These are phyloP conservation scores for Drosophila limbata DNA, from an alignment of 2,888 invertebrate species.

Conservation along the genomic window DNA sequence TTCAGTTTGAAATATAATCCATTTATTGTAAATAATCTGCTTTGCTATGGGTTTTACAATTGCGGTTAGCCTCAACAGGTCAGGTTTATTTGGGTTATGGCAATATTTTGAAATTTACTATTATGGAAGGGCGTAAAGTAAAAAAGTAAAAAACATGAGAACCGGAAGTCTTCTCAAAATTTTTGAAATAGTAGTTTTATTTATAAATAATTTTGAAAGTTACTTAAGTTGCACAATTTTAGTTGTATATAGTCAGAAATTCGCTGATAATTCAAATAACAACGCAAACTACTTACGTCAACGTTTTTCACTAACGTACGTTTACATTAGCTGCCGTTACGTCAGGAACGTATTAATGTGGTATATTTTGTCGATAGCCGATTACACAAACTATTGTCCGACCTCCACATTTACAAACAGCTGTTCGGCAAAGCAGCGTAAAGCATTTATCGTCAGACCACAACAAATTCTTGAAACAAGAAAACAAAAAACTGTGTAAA, in stretches of 20 bases:
- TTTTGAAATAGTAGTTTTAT: neutral
- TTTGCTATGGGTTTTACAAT: neutral
- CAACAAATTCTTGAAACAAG: slow-evolving; percentile 49
- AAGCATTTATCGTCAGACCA: slow-evolving; percentile 46
- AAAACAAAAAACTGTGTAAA: slow-evolving; percentile 35
- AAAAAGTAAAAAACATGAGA: neutral
- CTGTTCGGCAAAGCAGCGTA: slow-evolving; percentile 45
- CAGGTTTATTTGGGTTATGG: slow-evolving; percentile 21
- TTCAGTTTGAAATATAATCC: slow-evolving; percentile 9
- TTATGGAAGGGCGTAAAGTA: neutral
- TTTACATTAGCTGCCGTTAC: no score
- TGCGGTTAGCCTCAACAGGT: slow-evolving; percentile 5
- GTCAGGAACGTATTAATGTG: no score
- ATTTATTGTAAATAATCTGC: neutral
- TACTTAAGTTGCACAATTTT: slow-evolving; percentile 5
- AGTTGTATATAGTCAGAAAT: neutral
- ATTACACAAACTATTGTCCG: slow-evolving; percentile 15
- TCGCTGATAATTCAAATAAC: slow-evolving; percentile 10
- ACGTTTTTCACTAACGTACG: neutral
- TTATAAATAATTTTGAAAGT: neutral
- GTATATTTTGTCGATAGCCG: slow-evolving; percentile 21
- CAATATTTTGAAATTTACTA: neutral
- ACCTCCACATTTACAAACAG: slow-evolving; percentile 40
- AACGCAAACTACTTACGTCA: slow-evolving; percentile 11
- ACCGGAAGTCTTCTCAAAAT: slow-evolving; percentile 3